Percentiles rank a stretch among this genome's conserved stretches.
phyloP scores from a whole-genome alignment of 2,797 vertebrate genomes.

The Scleropages formosus region DNA sequence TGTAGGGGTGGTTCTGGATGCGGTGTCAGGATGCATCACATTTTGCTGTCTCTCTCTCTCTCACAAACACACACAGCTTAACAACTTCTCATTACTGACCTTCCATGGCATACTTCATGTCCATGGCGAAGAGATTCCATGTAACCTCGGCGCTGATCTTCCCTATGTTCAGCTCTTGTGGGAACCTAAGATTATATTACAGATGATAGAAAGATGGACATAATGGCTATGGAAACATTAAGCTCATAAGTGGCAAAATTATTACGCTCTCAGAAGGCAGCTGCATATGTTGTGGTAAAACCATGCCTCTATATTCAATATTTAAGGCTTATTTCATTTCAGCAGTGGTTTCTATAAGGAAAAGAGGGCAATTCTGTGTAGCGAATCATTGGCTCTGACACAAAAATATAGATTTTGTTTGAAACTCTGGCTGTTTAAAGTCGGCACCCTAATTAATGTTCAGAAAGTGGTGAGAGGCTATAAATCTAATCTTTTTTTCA shows the following conservation, averaged over 20 bases:
- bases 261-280: not conserved
- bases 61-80: slow-evolving; percentile 6
- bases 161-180: slow-evolving; percentile 92
- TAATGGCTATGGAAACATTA: slow-evolving; percentile 2
- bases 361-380: too few species aligned
- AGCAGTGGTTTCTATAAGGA: too few species aligned
- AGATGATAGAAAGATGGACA: slow-evolving; percentile 7
- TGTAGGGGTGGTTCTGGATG: not conserved
- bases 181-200: slow-evolving; percentile 77
- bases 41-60: not conserved
- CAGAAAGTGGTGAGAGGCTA: slow-evolving; percentile 48
- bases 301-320: not conserved
- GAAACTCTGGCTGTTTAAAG: not conserved
- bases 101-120: slow-evolving; percentile 98
- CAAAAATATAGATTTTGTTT: not conserved
- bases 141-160: slow-evolving; percentile 90
- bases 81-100: slow-evolving; percentile 70
- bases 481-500: slow-evolving; percentile 27
- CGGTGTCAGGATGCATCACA: not conserved
- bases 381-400: not conserved
- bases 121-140: slow-evolving; percentile 90
- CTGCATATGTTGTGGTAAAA: not conserved
- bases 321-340: not conserved
- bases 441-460: slow-evolving; percentile 47
- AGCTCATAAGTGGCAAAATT: not conserved